Evolutionary conservation across 2,113 vertebrate species (phyloP).

Genomic region (Elaphurus davidianus): DNA sequence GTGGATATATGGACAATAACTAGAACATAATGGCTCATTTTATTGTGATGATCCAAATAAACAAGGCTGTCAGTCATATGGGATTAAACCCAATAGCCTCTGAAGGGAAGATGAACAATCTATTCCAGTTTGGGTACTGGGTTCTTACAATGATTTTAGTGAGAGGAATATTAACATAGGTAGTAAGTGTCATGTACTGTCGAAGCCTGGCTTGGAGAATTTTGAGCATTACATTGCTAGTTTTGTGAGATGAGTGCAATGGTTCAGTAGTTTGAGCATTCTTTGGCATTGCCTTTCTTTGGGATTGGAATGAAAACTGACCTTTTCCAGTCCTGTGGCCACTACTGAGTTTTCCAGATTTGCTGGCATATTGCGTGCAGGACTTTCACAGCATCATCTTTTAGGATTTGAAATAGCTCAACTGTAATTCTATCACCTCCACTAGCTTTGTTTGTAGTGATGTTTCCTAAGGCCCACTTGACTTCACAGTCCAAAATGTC

Average conservation of each 20-base stretch:
- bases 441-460: too few species aligned
- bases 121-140: not conserved
- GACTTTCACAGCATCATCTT: not conserved
- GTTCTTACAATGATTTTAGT: not conserved
- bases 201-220: not conserved
- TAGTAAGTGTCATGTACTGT: not conserved
- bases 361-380: not conserved
- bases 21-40: not conserved
- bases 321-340: not conserved
- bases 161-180: not conserved
- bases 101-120: not conserved
- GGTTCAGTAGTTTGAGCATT: rapidly evolving
- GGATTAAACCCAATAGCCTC: not conserved
- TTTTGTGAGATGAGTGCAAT: not conserved
- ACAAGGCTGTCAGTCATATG: not conserved
- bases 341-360: not conserved
- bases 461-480: too few species aligned
- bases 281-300: not conserved
- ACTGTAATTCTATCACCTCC: too few species aligned
- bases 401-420: not conserved
- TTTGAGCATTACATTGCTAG: not conserved
- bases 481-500: too few species aligned
- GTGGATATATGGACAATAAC: not conserved
- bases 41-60: not conserved
- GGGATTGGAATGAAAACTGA: not conserved